Base-by-base conservation (phyloP, 2,113 vertebrate genomes). In the Phrynocephalus versicolor region DNA sequence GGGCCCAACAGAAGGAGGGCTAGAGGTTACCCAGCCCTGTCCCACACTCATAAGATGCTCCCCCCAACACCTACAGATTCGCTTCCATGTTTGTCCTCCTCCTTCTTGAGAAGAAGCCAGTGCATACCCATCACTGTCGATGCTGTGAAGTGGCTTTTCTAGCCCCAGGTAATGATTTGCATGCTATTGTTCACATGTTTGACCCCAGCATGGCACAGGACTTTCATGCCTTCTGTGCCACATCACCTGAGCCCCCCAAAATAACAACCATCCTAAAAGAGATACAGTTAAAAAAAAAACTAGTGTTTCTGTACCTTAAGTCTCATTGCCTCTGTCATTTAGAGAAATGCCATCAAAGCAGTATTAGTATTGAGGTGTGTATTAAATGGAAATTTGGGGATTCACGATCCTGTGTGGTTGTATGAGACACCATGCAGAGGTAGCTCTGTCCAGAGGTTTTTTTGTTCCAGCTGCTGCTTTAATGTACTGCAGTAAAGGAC, bases 231-330 rank as follows among this genome's bases (percentile, higher is more conserved):
- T 55, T 13, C 73, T 10, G 2, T 0, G 30, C 62, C 1, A 33
- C 3, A 23, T 13, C 37, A 69, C 51, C 37, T 58, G 55, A 3
- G 81, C 85, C 79, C 91, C 88, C 85, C 85, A 9, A 33, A 82
- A 60, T 39, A 82, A 72, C 33, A 72, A 58, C 25, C 69, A 71
- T 72, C 27, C 51, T 82, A 18, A 33, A 57, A 27, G 7, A 27
- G 69, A 72, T 58, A 51, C 60, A 72, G 25, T 60, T 39, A 60
- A 82, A 73, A 60, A 2, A 19, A 7, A 15, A 15, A 60, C 60
- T 37, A 82, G 33, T 82, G 2, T 30, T 33, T 45, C 79, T 10
- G 7, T 51, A 19, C 23, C 55, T 57, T 73, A 27, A 35, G 39
- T 60, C 55, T 72, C 55, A 51, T 82, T 73, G 51, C 33, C 55